Evolutionary conservation across 2,113 vertebrate species (phyloP).

Genomic region (Mus spicilegus): DNA sequence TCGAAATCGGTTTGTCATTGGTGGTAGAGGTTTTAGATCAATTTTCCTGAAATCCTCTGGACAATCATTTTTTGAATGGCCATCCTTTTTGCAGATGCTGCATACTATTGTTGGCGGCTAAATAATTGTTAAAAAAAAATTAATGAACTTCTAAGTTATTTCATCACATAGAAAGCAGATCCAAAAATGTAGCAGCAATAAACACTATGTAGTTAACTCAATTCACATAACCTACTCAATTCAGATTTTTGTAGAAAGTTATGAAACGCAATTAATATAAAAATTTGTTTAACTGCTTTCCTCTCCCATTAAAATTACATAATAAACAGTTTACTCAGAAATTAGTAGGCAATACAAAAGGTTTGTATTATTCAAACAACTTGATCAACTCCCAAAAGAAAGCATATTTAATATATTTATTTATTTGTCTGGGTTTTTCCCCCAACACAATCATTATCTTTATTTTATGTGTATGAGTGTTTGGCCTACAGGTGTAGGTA

Average conservation of each 20-base stretch:
- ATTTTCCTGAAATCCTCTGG: constrained; percentile 99
- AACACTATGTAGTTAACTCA: constrained; percentile 15
- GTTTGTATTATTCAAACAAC: constrained; percentile 40
- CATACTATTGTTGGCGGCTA: constrained; percentile 97
- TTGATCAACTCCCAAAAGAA: constrained; percentile 37
- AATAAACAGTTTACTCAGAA: constrained; percentile 43
- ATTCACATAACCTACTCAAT: constrained; percentile 14
- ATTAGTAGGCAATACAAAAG: constrained; percentile 41
- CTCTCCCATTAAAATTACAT: constrained; percentile 21
- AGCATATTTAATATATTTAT: not conserved
- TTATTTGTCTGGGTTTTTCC: not conserved
- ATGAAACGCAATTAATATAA: not conserved
- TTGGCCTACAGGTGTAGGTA: not conserved
- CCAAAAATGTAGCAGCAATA: constrained; percentile 17
- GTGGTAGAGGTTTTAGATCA: constrained; percentile 95
- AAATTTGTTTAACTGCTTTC: constrained; percentile 37
- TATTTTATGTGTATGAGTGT: not conserved
- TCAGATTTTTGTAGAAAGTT: not conserved
- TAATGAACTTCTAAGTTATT: constrained; percentile 56
- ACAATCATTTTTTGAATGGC: constrained; percentile 98
- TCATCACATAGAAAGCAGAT: constrained; percentile 52
- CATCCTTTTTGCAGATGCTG: constrained; percentile 99
- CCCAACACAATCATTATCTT: not conserved
- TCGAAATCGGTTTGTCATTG: constrained; percentile 94
- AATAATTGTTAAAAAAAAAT: constrained; percentile 40